Evolutionary conservation across 1,140 invertebrate species (phyloP).

Genomic region (Aphaenogaster ashmeadi): DNA sequence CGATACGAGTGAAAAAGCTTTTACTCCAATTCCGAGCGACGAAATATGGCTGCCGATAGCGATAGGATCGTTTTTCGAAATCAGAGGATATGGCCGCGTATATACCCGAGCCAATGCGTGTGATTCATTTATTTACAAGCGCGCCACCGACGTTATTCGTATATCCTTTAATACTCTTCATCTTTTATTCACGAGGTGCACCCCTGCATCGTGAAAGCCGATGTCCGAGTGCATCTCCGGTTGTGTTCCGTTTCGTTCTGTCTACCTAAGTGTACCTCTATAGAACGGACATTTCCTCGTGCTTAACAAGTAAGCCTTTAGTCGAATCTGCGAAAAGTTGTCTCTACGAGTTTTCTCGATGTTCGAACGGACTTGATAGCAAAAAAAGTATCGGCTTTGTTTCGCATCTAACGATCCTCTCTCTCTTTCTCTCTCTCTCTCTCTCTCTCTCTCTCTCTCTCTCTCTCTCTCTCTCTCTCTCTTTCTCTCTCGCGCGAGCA

Average conservation of each 20-base stretch:
- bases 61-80: slow-evolving; percentile 55
- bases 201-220: slow-evolving; percentile 39
- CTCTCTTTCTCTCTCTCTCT: neutral
- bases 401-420: slow-evolving; percentile 1
- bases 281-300: slow-evolving; percentile 32
- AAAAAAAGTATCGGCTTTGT: slow-evolving; percentile 16
- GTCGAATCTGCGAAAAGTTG: slow-evolving; percentile 48
- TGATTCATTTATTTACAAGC: slow-evolving; percentile 65
- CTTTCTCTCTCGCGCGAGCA: neutral
- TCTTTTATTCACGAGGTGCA: slow-evolving; percentile 60
- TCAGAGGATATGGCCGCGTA: slow-evolving; percentile 32
- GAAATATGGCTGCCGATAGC: slow-evolving; percentile 42
- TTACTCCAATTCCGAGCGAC: slow-evolving; percentile 51
- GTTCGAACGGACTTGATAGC: slow-evolving; percentile 18
- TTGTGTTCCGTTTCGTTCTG: slow-evolving; percentile 18
- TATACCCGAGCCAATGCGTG: slow-evolving; percentile 31
- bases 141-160: slow-evolving; percentile 47
- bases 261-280: slow-evolving; percentile 14
- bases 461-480: neutral
- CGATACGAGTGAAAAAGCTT: slow-evolving; percentile 57
- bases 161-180: slow-evolving; percentile 63
- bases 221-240: slow-evolving; percentile 51
- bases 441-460: neutral
- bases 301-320: slow-evolving; percentile 52
- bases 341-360: neutral